Conservation (phyloP, 2,113 vertebrate genomes). For the Pantherophis guttatus region DNA sequence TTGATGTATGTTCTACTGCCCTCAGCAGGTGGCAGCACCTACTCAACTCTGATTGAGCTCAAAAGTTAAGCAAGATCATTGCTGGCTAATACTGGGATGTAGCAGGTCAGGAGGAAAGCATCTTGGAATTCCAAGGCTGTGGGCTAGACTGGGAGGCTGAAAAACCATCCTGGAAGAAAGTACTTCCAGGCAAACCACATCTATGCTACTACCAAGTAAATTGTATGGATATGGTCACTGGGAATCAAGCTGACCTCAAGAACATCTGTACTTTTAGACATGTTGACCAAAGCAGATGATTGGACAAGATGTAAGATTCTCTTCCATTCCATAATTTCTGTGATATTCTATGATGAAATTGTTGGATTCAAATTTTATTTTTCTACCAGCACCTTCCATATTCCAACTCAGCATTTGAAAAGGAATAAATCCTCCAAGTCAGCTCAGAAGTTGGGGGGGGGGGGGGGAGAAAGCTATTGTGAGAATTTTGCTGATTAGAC, state of each 20-base stretch:
- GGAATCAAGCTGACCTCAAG: background rate
- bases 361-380: background rate
- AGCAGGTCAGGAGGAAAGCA: background rate
- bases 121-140: background rate
- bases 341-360: background rate
- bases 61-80: background rate
- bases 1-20: background rate
- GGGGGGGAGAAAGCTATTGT: conserved; percentile 14
- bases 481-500: conserved; percentile 44
- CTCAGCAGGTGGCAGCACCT: background rate
- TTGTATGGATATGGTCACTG: background rate
- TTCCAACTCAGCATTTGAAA: background rate
- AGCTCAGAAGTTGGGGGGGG: fast-evolving
- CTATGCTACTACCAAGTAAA: background rate
- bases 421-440: conserved; percentile 23
- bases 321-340: background rate
- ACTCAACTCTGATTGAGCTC: background rate
- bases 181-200: background rate
- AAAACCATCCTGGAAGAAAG: background rate
- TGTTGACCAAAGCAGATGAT: background rate
- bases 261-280: background rate
- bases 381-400: background rate
- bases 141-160: background rate
- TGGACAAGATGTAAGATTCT: background rate
- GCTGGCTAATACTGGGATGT: background rate